phyloP scores from a whole-genome alignment of 2,888 invertebrate species.

The Eremobia ochroleuca region DNA sequence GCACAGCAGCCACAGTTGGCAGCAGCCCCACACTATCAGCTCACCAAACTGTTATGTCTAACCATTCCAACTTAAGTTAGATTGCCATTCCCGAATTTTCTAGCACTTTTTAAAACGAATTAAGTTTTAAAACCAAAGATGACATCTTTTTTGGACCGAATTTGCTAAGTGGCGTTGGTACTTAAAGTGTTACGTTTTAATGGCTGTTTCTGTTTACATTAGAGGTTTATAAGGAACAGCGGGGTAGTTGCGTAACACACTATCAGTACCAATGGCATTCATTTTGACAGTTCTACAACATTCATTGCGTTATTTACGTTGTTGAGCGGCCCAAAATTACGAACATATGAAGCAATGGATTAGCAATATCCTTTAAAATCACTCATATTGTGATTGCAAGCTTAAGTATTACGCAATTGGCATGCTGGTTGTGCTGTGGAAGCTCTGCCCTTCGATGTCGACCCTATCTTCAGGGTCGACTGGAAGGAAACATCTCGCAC shows the following conservation, averaged over 20 bases:
- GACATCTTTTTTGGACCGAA: conserved; percentile 28
- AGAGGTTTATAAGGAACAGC: neutral
- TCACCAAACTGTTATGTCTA: conserved; percentile 64
- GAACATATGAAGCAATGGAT: neutral
- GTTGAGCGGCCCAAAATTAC: neutral
- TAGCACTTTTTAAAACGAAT: conserved; percentile 61
- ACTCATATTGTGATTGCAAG: no score
- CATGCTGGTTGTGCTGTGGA: conserved; percentile 75
- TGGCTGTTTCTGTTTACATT: neutral
- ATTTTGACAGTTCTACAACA: neutral
- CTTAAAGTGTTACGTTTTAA: conserved; percentile 1
- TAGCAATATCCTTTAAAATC: neutral
- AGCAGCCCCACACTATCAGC: conserved; percentile 48
- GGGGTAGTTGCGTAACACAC: neutral
- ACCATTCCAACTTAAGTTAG: conserved; percentile 65
- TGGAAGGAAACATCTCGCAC: conserved; percentile 85
- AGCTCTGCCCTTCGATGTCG: conserved; percentile 85
- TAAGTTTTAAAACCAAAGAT: conserved; percentile 53
- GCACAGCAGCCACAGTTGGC: conserved; percentile 61
- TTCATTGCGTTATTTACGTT: neutral
- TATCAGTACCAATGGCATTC: neutral
- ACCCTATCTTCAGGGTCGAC: conserved; percentile 82
- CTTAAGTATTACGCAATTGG: no score
- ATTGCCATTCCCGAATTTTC: conserved; percentile 56
- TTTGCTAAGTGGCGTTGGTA: conserved; percentile 6